Percentiles rank a stretch among this genome's conserved stretches.
Evolutionary conservation across 2,888 invertebrate genomes (phyloP).

Genomic region (Diplolepis rosae): DNA sequence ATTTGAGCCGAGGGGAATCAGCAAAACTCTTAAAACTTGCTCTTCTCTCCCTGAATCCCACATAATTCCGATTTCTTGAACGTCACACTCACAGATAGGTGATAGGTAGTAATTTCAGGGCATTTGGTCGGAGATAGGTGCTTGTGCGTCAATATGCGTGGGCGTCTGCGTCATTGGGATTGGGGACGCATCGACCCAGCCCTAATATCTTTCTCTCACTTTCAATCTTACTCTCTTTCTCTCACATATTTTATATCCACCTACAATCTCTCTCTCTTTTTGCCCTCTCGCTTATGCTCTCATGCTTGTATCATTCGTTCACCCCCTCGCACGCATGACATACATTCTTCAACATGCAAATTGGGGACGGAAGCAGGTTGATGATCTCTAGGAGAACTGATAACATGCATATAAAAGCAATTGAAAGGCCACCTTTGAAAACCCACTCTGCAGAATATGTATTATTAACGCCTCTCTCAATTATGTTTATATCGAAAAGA

Average conservation of each 20-base stretch:
- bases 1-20: neutral
- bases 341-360: conserved; percentile 25
- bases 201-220: conserved; percentile 38
- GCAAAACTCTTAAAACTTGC: neutral
- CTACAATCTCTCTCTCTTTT: conserved; percentile 15
- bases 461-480: conserved; percentile 7
- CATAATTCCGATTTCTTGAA: neutral
- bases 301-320: conserved; percentile 15
- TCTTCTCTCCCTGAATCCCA: neutral
- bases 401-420: conserved; percentile 4
- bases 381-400: conserved; percentile 1
- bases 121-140: conserved; percentile 17
- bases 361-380: conserved; percentile 21
- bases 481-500: neutral
- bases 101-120: conserved; percentile 36
- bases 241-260: neutral
- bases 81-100: conserved; percentile 23
- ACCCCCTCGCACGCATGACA: conserved; percentile 28
- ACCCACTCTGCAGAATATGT: neutral
- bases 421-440: neutral
- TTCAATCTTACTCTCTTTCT: conserved; percentile 28
- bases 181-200: conserved; percentile 52
- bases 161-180: conserved; percentile 59
- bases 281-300: conserved; percentile 9
- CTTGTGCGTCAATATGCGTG: conserved; percentile 57